Evolutionary conservation across 1,140 invertebrate genomes (phyloP).

Genomic region (Musca domestica): DNA sequence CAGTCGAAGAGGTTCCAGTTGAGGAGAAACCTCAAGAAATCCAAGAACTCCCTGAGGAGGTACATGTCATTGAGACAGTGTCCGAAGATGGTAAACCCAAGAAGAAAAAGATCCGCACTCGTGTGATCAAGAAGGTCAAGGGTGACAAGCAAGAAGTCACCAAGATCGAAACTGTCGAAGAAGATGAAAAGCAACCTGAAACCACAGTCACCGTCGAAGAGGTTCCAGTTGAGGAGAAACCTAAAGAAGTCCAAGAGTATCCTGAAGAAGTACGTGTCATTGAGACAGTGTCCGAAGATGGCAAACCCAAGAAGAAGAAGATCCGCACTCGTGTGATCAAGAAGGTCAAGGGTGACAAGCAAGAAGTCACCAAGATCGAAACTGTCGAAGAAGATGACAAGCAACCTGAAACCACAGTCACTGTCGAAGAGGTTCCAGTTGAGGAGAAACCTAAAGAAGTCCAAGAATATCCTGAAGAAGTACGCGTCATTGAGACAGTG

Average conservation of each 20-base stretch:
- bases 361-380: slow-evolving; percentile 47
- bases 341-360: slow-evolving; percentile 42
- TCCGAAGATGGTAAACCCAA: slow-evolving; percentile 23
- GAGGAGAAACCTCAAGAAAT: slow-evolving; percentile 23
- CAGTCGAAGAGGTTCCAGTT: slow-evolving; percentile 28
- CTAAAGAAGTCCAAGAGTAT: slow-evolving; percentile 27
- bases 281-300: slow-evolving; percentile 38
- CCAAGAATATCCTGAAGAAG: slow-evolving; percentile 31
- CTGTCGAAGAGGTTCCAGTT: slow-evolving; percentile 33
- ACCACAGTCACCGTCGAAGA: slow-evolving; percentile 40
- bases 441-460: slow-evolving; percentile 30
- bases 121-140: slow-evolving; percentile 31
- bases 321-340: slow-evolving; percentile 37
- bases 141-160: slow-evolving; percentile 42
- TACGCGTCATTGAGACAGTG: slow-evolving; percentile 28
- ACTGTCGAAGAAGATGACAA: slow-evolving; percentile 37
- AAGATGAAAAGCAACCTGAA: slow-evolving; percentile 38
- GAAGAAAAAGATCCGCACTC: slow-evolving; percentile 30
- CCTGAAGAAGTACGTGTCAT: slow-evolving; percentile 46
- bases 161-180: slow-evolving; percentile 34
- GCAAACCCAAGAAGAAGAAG: slow-evolving; percentile 31
- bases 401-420: slow-evolving; percentile 33
- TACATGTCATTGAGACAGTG: slow-evolving; percentile 10
- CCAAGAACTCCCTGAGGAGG: slow-evolving; percentile 23
- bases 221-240: slow-evolving; percentile 10